Conservation (phyloP, 2,888 invertebrate genomes). For the Xanthostigma xanthostigma region DNA sequence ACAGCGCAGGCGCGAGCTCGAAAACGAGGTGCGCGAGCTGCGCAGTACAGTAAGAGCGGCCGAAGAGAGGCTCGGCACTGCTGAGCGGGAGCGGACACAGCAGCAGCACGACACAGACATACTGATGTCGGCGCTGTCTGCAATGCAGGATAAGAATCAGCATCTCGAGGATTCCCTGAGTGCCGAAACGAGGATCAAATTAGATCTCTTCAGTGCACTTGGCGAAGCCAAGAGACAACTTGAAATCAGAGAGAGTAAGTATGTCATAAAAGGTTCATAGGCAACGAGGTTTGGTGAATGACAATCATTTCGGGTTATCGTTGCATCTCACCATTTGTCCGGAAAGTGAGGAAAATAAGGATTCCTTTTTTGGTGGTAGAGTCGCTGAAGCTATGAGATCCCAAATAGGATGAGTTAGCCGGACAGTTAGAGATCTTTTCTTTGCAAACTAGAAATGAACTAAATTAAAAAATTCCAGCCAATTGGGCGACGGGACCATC, state of each 20-base stretch:
- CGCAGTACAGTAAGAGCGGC: constrained; percentile 38
- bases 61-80: constrained; percentile 40
- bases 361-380: too few species aligned
- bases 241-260: constrained; percentile 71
- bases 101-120: constrained; percentile 51
- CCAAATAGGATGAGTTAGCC: too few species aligned
- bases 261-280: neutral
- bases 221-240: constrained; percentile 88
- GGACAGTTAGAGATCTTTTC: too few species aligned
- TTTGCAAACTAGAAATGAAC: too few species aligned
- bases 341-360: too few species aligned
- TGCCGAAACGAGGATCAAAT: constrained; percentile 93
- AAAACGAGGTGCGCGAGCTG: constrained; percentile 42
- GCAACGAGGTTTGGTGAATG: too few species aligned
- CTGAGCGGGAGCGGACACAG: constrained; percentile 38
- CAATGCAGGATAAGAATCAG: constrained; percentile 79
- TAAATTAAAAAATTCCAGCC: too few species aligned
- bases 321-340: too few species aligned
- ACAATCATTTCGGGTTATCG: too few species aligned
- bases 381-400: too few species aligned
- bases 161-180: constrained; percentile 89
- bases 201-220: constrained; percentile 93
- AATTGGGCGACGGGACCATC: too few species aligned
- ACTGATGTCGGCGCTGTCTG: constrained; percentile 61
- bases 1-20: constrained; percentile 40